Conservation (phyloP, 2,113 vertebrate species). For the Percopsis transmontana region DNA sequence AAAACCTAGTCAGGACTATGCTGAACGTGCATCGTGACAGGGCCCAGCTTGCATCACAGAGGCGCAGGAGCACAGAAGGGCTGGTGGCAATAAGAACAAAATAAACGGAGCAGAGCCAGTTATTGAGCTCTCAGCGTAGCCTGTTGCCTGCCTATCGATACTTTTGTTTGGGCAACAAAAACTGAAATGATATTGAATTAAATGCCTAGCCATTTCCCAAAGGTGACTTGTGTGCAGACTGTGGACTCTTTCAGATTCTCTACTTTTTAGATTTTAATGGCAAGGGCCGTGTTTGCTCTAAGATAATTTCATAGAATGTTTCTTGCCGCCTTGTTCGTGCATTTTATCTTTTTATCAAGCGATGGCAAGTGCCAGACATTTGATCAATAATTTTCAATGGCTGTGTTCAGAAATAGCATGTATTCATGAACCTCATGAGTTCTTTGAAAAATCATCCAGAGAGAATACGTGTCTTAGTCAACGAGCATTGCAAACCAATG, state of each 20-base stretch:
- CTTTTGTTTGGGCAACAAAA: neutral
- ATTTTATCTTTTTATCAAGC: conserved; percentile 2
- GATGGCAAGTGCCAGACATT: neutral
- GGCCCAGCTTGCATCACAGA: neutral
- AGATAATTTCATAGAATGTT: neutral
- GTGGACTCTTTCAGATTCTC: neutral
- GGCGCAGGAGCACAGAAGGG: neutral
- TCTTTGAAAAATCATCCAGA: neutral
- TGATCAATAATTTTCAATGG: neutral
- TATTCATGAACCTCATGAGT: neutral
- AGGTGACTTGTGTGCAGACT: neutral
- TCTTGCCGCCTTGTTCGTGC: neutral
- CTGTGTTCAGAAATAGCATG: neutral
- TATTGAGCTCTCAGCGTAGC: conserved; percentile 5
- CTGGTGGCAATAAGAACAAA: neutral
- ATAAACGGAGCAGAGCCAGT: neutral
- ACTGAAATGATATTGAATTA: conserved; percentile 11
- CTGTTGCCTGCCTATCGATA: neutral
- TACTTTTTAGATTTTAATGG: neutral
- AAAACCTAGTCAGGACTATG: no score
- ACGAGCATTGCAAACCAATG: neutral
- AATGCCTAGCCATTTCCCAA: neutral
- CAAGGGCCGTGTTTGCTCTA: neutral
- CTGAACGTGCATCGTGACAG: neutral
- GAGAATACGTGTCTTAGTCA: neutral